phyloP scores from a whole-genome alignment of 2,888 invertebrate genomes.

The Troides oblongomaculatus region DNA sequence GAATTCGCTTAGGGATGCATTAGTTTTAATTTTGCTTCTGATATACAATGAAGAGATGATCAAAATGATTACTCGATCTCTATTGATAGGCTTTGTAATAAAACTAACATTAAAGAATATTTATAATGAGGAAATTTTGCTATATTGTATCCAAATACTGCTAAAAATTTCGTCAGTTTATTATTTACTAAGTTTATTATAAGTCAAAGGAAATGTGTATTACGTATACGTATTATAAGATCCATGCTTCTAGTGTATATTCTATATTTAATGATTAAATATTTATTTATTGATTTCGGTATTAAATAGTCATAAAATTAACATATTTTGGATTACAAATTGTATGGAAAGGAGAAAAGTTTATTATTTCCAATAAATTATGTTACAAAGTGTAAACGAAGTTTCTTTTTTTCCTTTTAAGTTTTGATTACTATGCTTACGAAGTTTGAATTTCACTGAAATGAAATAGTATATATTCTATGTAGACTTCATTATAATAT shows the following conservation, averaged over 20 bases:
- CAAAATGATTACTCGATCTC: no score
- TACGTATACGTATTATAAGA: neutral
- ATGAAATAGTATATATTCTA: neutral
- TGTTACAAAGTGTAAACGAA: constrained; percentile 47
- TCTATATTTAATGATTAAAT: constrained; percentile 28
- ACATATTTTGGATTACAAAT: constrained; percentile 58
- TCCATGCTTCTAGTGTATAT: constrained; percentile 46
- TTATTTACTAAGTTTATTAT: neutral
- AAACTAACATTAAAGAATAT: no score
- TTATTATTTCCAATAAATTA: constrained; percentile 76
- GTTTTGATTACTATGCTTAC: no score
- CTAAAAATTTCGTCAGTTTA: neutral
- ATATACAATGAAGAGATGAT: no score
- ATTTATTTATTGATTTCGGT: constrained; percentile 38
- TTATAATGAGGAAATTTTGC: neutral
- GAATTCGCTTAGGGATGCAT: no score
- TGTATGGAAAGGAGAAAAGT: constrained; percentile 53
- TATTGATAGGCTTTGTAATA: no score
- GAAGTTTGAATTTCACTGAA: neutral
- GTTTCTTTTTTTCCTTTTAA: constrained; percentile 1
- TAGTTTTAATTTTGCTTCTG: no score
- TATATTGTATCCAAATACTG: neutral
- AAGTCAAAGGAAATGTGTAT: no score
- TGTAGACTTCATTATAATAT: neutral
- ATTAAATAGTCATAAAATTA: constrained; percentile 40